Conservation (phyloP, 2,888 invertebrate species). For the Ophraella communa region DNA sequence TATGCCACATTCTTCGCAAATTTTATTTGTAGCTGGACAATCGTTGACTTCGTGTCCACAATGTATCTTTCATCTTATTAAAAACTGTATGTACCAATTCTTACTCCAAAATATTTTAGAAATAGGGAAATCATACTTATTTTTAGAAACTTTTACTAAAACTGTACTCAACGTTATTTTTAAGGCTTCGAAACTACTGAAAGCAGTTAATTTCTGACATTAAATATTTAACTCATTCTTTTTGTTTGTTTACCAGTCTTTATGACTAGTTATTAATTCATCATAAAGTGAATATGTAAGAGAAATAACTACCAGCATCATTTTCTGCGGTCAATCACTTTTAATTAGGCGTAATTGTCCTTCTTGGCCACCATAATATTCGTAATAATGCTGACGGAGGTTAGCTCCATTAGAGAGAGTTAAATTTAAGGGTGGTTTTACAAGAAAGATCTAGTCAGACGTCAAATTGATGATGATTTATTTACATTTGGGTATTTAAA, state of each 20-base stretch:
- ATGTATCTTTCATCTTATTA: no score
- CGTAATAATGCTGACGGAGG: neutral
- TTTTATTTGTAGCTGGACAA: no score
- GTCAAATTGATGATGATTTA: neutral
- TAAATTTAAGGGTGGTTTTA: neutral
- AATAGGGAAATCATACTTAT: no score
- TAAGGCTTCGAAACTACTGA: neutral
- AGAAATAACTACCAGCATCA: constrained; percentile 1
- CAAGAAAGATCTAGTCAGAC: neutral
- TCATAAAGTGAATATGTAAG: neutral
- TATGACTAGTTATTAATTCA: neutral
- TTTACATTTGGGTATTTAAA: no score
- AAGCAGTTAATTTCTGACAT: neutral
- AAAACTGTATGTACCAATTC: no score
- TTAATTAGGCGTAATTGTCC: neutral
- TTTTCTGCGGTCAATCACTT: neutral
- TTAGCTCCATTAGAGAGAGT: neutral
- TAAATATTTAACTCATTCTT: neutral
- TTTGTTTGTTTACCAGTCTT: neutral
- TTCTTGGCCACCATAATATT: neutral
- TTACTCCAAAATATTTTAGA: no score
- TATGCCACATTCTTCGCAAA: no score
- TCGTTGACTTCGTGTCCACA: no score
- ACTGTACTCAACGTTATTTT: neutral
- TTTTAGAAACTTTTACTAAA: no score